Conservation (phyloP, 1,140 invertebrate species). For the Cherax quadricarinatus region DNA sequence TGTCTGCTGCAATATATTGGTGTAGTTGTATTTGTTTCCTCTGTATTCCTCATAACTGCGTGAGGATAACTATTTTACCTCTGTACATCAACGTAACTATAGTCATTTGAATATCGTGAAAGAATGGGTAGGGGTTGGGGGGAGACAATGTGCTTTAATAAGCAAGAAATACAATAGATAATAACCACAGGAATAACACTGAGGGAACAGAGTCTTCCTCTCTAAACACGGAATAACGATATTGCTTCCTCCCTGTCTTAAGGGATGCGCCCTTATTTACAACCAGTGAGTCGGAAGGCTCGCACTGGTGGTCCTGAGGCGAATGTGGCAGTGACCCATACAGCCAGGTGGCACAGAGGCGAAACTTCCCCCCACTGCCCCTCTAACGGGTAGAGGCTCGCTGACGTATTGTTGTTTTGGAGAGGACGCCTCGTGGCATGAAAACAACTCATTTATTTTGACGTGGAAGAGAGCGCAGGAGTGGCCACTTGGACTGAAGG, state of each 20-base stretch:
- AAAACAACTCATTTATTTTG: slow-evolving; percentile 68
- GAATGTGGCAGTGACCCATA: not conserved
- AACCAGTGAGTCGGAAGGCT: slow-evolving; percentile 39
- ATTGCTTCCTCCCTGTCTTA: slow-evolving; percentile 17
- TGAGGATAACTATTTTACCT: not conserved
- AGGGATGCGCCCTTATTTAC: slow-evolving; percentile 45
- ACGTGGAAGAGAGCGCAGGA: slow-evolving; percentile 37
- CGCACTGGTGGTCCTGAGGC: slow-evolving; percentile 19
- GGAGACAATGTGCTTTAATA: slow-evolving; percentile 19
- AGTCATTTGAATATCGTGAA: not conserved
- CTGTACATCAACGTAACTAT: not conserved
- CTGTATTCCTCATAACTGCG: not conserved
- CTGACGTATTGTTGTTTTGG: slow-evolving; percentile 56
- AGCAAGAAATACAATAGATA: not conserved
- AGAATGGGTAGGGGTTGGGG: not conserved
- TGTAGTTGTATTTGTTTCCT: not conserved
- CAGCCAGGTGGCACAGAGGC: not conserved
- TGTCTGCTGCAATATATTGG: not conserved
- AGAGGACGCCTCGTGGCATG: slow-evolving; percentile 63
- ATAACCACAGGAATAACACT: not conserved
- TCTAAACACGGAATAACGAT: not conserved
- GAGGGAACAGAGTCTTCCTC: not conserved
- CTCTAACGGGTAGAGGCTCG: not conserved
- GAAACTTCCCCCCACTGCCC: not conserved
- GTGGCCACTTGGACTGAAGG: slow-evolving; percentile 6